phyloP scores from a whole-genome alignment of 2,797 vertebrate genomes.

The Helostoma temminkii region DNA sequence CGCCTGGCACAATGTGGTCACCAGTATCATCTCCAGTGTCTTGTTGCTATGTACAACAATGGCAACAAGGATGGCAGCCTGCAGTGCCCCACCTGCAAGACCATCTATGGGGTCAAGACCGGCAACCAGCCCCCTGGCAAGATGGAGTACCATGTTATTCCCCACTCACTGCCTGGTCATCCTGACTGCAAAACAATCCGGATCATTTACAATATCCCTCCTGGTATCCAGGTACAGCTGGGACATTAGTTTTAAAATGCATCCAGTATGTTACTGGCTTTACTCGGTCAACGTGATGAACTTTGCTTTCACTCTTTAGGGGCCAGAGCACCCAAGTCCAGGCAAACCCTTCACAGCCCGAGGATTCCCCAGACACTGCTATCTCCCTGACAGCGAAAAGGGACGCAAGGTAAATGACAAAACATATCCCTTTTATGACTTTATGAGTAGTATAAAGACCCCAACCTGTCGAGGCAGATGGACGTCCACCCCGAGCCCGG shows the following conservation, averaged over 20 bases:
- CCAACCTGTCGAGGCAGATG: too few relatives aligned
- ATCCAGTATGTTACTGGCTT: background rate
- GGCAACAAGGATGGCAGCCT: slow-evolving; percentile 98
- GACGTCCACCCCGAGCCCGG: too few relatives aligned
- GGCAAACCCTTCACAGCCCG: slow-evolving; percentile 96
- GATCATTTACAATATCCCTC: slow-evolving; percentile 97
- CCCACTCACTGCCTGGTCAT: slow-evolving; percentile 94
- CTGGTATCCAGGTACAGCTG: slow-evolving; percentile 92
- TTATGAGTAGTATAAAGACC: background rate
- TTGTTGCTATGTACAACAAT: slow-evolving; percentile 98
- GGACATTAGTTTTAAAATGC: background rate
- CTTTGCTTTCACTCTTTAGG: slow-evolving; percentile 75
- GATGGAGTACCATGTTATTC: slow-evolving; percentile 98
- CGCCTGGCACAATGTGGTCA: slow-evolving; percentile 92
- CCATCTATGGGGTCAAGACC: slow-evolving; percentile 96
- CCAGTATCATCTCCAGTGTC: slow-evolving; percentile 94
- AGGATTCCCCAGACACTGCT: slow-evolving; percentile 96
- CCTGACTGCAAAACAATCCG: slow-evolving; percentile 96
- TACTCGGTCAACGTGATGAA: background rate
- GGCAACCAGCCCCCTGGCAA: slow-evolving; percentile 98
- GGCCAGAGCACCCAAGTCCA: slow-evolving; percentile 93
- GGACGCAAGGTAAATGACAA: slow-evolving; percentile 89
- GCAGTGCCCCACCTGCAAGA: slow-evolving; percentile 98
- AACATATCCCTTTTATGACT: background rate
- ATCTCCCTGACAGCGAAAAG: slow-evolving; percentile 95